Evolutionary conservation across 2,113 vertebrate species (phyloP), one percentile per base, ranked within the genome.

Genomic region (Gavialis gangeticus): DNA sequence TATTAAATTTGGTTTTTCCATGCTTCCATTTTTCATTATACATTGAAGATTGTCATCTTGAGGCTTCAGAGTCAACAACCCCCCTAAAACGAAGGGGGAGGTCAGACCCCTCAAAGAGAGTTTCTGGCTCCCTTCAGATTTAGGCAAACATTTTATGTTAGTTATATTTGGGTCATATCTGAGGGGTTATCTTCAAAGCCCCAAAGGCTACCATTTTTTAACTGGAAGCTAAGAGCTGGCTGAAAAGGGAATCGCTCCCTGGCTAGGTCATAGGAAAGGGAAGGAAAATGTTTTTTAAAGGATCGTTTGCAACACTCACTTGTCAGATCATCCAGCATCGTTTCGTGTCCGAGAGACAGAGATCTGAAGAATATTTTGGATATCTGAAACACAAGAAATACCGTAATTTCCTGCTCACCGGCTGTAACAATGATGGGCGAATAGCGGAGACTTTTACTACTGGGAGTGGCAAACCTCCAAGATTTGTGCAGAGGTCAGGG

Each of bases 221-320:
- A 6, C 17, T 19, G 30, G 3, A 34, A 21, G 2, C 5, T 2
- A 67, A 54, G 78, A 57, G 27, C 77, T 8, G 0, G 1, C 4
- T 4, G 58, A 75, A 24, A 1, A 0, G 17, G 56, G 63, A 57
- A 16, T 46, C 14, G 13, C 14, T 55, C 69, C n/a, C 16, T 58
- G 37, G 1, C 67, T 16, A 58, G 67, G 6, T 9, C 22, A 18
- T 2, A 28, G 3, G 30, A 14, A 2, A 30, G 75, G n/a, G 37
- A 46, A 13, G 15, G 71, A 79, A 25, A 10, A 1, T 6, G 59
- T 46, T 46, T 46, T 46, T 46, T 22, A 13, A 14, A 63, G 54
- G 19, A 55, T 17, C 4, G 34, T 14, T 22, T 9, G 12, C 58
- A 34, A 17, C 27, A 12, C 34, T 28, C 21, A 7, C 69, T 59